phyloP scores from a whole-genome alignment of 2,797 vertebrate species.

The Tauraco hartlaubi region DNA sequence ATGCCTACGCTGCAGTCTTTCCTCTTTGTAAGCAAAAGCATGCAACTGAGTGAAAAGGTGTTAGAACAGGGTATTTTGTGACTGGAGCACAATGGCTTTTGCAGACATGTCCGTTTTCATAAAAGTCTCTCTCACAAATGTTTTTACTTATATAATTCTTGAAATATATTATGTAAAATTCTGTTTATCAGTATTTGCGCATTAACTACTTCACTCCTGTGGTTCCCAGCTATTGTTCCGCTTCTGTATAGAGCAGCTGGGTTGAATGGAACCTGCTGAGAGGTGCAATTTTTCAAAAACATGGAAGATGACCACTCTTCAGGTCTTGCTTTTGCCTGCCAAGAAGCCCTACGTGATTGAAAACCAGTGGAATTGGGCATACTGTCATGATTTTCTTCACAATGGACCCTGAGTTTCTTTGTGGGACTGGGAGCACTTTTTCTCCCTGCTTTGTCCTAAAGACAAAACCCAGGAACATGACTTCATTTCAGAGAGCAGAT shows the following conservation, averaged over 20 bases:
- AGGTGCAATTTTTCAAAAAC: neutral
- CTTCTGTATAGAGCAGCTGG: neutral
- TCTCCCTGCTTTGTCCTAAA: neutral
- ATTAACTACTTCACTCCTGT: neutral
- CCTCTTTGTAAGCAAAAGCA: neutral
- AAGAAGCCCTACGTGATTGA: neutral
- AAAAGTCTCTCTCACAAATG: neutral
- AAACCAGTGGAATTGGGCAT: neutral
- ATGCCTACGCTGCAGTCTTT: neutral
- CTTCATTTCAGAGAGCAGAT: neutral
- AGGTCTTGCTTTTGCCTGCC: neutral
- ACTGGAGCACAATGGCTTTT: neutral
- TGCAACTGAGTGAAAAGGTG: neutral
- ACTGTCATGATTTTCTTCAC: neutral
- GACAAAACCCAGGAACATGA: neutral
- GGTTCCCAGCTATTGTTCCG: neutral
- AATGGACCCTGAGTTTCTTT: neutral
- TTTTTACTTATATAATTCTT: neutral
- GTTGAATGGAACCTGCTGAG: neutral
- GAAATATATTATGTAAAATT: neutral
- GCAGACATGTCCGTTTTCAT: neutral
- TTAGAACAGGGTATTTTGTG: neutral
- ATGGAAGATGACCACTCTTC: neutral
- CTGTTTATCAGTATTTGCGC: neutral
- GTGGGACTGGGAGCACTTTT: neutral